Evolutionary conservation across 2,797 vertebrate species (phyloP).

Genomic region (Tragelaphus oryx): DNA sequence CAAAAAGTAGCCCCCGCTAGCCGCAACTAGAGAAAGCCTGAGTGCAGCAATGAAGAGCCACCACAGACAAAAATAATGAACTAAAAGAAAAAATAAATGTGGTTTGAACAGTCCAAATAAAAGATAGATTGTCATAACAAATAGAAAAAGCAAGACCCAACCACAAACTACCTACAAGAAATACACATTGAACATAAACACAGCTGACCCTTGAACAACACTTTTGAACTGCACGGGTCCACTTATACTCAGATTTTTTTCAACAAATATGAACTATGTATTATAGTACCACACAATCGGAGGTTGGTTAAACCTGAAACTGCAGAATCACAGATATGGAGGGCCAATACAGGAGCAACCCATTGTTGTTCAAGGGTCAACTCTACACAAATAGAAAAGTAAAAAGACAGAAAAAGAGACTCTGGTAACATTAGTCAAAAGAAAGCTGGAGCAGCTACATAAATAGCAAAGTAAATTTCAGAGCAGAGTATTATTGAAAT

Average conservation of each 20-base stretch:
- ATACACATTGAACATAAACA: background rate
- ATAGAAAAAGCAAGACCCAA: background rate
- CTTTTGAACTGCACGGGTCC: background rate
- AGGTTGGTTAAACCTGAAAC: background rate
- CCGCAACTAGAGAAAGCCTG: background rate
- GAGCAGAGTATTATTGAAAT: background rate
- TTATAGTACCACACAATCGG: background rate
- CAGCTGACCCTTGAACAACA: background rate
- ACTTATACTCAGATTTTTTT: background rate
- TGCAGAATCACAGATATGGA: background rate
- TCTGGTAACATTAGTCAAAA: background rate
- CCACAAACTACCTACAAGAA: background rate
- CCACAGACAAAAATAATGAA: background rate
- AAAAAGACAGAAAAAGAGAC: background rate
- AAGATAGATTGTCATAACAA: background rate
- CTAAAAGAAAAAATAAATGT: background rate
- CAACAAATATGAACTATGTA: background rate
- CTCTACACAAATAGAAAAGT: background rate
- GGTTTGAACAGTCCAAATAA: background rate
- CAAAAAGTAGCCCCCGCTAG: background rate
- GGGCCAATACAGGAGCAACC: background rate
- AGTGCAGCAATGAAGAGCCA: background rate
- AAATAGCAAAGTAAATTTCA: background rate
- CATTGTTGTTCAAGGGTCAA: background rate
- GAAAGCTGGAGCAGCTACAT: background rate